phyloP scores from a whole-genome alignment of 2,888 invertebrate species.

The Caenorhabditis sulstoni region DNA sequence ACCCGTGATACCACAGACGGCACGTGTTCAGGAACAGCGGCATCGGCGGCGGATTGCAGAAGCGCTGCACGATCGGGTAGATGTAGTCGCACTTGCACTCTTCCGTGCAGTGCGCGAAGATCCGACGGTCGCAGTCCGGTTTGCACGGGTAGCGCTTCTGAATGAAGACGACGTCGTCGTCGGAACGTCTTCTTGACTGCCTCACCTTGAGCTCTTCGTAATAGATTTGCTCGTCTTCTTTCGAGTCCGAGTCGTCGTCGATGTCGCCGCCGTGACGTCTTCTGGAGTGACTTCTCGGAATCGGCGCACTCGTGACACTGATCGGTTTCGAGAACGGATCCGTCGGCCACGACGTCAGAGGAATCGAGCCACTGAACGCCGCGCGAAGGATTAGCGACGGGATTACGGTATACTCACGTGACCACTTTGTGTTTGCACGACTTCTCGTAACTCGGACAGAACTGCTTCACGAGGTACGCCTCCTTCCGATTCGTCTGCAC shows the following conservation, averaged over 20 bases:
- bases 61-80: conserved; percentile 74
- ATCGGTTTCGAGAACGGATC: conserved; percentile 61
- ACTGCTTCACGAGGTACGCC: conserved; percentile 51
- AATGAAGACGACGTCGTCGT: too few species aligned
- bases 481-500: conserved; percentile 31
- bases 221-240: conserved; percentile 60
- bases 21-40: conserved; percentile 77
- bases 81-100: conserved; percentile 77
- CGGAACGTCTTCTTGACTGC: too few species aligned
- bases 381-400: background rate
- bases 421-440: conserved; percentile 62
- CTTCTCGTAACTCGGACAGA: conserved; percentile 66
- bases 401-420: conserved; percentile 31
- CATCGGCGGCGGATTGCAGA: conserved; percentile 78
- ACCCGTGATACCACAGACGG: conserved; percentile 75
- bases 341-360: conserved; percentile 63
- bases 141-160: conserved; percentile 75
- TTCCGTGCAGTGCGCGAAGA: conserved; percentile 75
- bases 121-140: conserved; percentile 72
- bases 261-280: conserved; percentile 27
- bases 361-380: conserved; percentile 31
- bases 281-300: conserved; percentile 7
- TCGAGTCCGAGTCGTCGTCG: conserved; percentile 49
- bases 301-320: conserved; percentile 32
- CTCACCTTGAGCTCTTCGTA: conserved; percentile 58